Evolutionary conservation across 2,113 vertebrate species (phyloP).

Genomic region (Brienomyrus longianalis): DNA sequence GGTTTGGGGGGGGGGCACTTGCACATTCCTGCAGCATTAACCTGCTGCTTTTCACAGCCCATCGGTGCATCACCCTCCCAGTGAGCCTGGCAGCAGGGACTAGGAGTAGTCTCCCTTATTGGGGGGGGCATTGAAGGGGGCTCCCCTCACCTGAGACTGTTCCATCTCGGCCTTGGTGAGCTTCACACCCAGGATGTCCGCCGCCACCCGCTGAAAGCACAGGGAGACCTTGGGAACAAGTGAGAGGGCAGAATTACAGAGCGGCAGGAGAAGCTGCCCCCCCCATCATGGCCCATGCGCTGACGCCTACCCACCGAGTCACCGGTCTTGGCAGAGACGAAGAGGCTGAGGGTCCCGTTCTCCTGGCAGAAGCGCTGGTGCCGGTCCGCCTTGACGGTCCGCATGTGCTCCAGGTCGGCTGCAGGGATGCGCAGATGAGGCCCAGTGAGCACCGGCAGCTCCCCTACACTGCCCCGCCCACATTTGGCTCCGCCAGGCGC

Average conservation of each 20-base stretch:
- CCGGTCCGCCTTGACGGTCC: constrained; percentile 90
- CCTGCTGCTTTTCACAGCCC: constrained; percentile 44
- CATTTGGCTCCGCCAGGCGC: neutral
- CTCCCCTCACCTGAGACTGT: constrained; percentile 86
- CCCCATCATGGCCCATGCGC: neutral
- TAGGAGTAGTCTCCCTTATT: neutral
- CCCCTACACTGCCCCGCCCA: neutral
- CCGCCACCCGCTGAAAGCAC: constrained; percentile 94
- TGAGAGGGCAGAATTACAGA: constrained; percentile 43
- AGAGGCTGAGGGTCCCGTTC: constrained; percentile 86
- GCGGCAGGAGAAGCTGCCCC: constrained; percentile 24
- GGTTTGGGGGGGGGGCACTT: constrained; percentile 42
- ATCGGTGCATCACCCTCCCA: neutral
- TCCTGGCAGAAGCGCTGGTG: constrained; percentile 94
- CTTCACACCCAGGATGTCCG: constrained; percentile 92
- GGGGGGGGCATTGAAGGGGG: neutral
- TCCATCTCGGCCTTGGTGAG: constrained; percentile 98
- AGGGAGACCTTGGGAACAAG: constrained; percentile 77
- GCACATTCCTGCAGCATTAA: constrained; percentile 51
- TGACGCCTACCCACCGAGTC: constrained; percentile 80
- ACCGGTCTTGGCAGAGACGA: constrained; percentile 92
- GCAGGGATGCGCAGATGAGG: constrained; percentile 18
- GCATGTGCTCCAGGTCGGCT: constrained; percentile 98
- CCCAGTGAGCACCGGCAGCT: neutral
- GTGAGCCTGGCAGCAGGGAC: no score